Evolutionary conservation across 2,888 invertebrate genomes (phyloP).

Genomic region (Hydrotaea cyrtoneurina): DNA sequence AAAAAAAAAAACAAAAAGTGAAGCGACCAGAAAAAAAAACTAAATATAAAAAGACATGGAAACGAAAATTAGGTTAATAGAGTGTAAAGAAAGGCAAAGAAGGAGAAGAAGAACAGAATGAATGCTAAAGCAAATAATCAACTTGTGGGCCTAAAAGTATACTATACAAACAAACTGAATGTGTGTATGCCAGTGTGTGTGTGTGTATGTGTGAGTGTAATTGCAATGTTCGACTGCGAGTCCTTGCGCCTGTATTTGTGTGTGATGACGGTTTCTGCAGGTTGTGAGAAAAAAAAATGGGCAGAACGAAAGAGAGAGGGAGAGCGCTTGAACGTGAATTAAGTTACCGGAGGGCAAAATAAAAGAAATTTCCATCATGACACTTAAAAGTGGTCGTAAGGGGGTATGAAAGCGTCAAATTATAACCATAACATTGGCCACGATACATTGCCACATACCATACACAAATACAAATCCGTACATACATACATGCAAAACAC

Average conservation of each 20-base stretch:
- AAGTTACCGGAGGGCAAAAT: slow-evolving; percentile 1
- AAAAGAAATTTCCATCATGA: slow-evolving; percentile 22
- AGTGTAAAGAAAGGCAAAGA: slow-evolving; percentile 71
- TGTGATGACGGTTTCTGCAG: background rate
- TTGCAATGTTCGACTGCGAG: slow-evolving; percentile 34
- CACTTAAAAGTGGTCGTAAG: slow-evolving; percentile 20
- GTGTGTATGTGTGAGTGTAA: slow-evolving; percentile 7
- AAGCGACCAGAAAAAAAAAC: background rate
- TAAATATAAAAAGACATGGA: slow-evolving; percentile 12
- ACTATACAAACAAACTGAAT: background rate
- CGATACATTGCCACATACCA: background rate
- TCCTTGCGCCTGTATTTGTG: background rate
- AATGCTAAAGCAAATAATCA: slow-evolving; percentile 43
- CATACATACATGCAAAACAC: background rate
- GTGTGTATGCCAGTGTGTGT: slow-evolving; percentile 1
- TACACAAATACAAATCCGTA: background rate
- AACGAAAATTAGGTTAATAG: slow-evolving; percentile 77
- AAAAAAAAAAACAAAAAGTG: slow-evolving; percentile 45
- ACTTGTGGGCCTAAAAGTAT: slow-evolving; percentile 54
- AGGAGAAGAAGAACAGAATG: slow-evolving; percentile 27
- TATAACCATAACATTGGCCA: slow-evolving; percentile 24
- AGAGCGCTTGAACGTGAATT: background rate
- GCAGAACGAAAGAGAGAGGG: too few species aligned
- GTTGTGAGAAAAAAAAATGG: too few species aligned
- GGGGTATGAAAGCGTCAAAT: slow-evolving; percentile 23